Conservation (phyloP, 2,113 vertebrate genomes). For the Manacus vitellinus region DNA sequence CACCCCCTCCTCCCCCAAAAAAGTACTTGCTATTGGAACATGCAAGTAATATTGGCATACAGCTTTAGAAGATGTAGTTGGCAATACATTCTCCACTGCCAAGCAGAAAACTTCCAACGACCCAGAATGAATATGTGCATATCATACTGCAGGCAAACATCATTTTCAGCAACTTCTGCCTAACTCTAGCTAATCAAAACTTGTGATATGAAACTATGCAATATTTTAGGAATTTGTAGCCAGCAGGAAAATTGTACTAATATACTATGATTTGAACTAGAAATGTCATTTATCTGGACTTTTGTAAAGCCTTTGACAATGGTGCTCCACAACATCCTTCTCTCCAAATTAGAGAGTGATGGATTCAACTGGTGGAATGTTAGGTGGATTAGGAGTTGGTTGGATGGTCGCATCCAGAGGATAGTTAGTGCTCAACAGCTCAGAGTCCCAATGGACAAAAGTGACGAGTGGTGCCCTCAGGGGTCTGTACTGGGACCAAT, state of each 20-base stretch:
- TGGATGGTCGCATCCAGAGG: neutral
- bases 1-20: neutral
- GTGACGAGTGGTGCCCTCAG: neutral
- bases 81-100: neutral
- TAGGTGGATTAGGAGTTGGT: neutral
- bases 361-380: neutral
- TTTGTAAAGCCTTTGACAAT: neutral
- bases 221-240: neutral
- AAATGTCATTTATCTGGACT: neutral
- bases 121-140: neutral
- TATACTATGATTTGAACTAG: neutral
- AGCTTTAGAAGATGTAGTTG: neutral
- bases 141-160: neutral
- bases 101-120: neutral
- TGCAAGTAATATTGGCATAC: neutral
- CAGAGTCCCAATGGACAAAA: neutral
- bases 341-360: neutral
- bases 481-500: neutral
- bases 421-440: neutral
- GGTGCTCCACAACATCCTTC: neutral
- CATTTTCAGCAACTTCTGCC: neutral
- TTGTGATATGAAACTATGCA: neutral
- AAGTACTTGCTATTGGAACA: neutral
- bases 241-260: neutral
- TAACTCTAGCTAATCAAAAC: neutral